These are phyloP conservation scores for Spodoptera picta DNA, from an alignment of 2,888 invertebrate genomes.

Conservation along the genomic window DNA sequence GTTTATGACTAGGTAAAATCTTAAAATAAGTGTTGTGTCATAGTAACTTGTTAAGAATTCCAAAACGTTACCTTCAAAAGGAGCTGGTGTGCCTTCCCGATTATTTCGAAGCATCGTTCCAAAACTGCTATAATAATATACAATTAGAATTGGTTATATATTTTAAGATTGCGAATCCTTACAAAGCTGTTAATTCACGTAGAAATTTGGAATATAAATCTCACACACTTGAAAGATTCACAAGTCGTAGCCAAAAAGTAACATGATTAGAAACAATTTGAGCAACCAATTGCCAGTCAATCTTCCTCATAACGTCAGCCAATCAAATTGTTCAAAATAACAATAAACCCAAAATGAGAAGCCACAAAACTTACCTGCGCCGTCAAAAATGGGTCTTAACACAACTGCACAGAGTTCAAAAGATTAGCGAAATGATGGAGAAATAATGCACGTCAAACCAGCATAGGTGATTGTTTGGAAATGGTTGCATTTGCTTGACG, in stretches of 20 bases:
- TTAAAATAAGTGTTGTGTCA: too few species aligned
- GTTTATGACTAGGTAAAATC: too few species aligned
- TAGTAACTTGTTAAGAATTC: not conserved
- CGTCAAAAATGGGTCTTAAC: conserved; percentile 35
- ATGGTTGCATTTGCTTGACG: conserved; percentile 72
- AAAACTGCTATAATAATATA: conserved; percentile 34
- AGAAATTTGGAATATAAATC: not conserved
- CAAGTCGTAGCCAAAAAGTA: conserved; percentile 9
- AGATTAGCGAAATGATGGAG: conserved; percentile 40
- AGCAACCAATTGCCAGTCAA: conserved; percentile 38
- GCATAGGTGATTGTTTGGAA: conserved; percentile 74
- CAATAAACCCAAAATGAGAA: conserved; percentile 36
- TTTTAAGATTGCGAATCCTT: too few species aligned
- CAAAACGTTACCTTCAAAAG: conserved; percentile 54
- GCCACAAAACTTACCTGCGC: conserved; percentile 41
- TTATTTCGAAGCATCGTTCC: conserved; percentile 55
- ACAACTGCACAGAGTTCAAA: conserved; percentile 44
- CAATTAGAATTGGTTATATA: not conserved
- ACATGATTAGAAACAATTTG: conserved; percentile 26
- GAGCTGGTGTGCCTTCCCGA: conserved; percentile 50
- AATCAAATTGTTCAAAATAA: conserved; percentile 54
- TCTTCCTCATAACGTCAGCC: conserved; percentile 49
- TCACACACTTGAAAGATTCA: not conserved
- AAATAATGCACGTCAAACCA: conserved; percentile 75
- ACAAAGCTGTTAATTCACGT: not conserved